Evolutionary conservation across 1,140 invertebrate species (phyloP).

Genomic region (Probaryconus sp.): DNA sequence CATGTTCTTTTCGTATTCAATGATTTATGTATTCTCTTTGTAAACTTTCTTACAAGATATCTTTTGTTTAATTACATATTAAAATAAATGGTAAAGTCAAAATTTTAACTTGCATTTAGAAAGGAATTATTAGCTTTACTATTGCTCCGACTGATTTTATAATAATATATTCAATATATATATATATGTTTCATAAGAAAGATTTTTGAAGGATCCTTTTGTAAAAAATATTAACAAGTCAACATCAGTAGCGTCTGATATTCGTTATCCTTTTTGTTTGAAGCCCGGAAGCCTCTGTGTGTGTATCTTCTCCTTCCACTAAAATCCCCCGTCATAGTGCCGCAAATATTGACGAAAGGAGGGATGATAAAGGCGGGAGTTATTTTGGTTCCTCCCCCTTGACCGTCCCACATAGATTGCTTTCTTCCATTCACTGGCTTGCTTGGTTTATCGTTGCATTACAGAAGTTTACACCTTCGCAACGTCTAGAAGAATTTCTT

Average conservation of each 20-base stretch:
- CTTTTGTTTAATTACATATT: no score
- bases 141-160: no score
- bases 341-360: constrained; percentile 45
- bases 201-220: no score
- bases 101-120: no score
- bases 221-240: no score
- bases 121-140: no score
- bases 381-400: constrained; percentile 46
- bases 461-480: constrained; percentile 12
- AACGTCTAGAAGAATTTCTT: not conserved
- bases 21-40: constrained; percentile 24
- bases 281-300: constrained; percentile 57
- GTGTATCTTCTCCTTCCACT: not conserved
- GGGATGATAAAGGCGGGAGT: constrained; percentile 64
- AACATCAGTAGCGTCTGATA: constrained; percentile 25
- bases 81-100: no score
- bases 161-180: no score
- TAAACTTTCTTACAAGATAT: no score
- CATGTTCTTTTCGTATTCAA: constrained; percentile 24
- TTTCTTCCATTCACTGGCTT: constrained; percentile 28
- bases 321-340: constrained; percentile 1
- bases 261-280: constrained; percentile 32
- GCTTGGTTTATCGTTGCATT: constrained; percentile 4
- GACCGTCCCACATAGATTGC: constrained; percentile 41
- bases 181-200: no score